Conservation (phyloP, 2,888 invertebrate species). For the Tubulanus polymorphus region DNA sequence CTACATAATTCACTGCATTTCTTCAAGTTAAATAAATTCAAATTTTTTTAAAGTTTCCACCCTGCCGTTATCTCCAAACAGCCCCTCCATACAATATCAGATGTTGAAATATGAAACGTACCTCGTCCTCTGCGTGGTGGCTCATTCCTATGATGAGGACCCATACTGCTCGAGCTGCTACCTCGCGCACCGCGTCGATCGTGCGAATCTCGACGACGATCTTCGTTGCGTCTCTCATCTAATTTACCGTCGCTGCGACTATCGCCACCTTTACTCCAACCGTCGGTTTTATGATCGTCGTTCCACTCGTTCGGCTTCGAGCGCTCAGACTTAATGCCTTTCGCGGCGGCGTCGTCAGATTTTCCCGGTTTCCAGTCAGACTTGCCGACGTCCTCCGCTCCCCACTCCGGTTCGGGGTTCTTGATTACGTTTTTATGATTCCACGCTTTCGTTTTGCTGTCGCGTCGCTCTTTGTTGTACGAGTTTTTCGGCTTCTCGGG, state of each 20-base stretch:
- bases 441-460: constrained; percentile 5
- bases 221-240: not conserved
- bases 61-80: no score
- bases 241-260: not conserved
- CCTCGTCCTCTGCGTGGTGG: constrained; percentile 78
- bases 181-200: not conserved
- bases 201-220: not conserved
- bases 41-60: no score
- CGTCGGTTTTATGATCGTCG: constrained; percentile 18
- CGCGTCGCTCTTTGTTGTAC: constrained; percentile 9
- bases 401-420: constrained; percentile 11
- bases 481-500: constrained; percentile 12
- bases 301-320: no score
- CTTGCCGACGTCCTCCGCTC: constrained; percentile 15
- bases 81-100: no score
- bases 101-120: constrained; percentile 11
- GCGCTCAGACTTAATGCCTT: no score
- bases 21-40: no score
- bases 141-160: constrained; percentile 78
- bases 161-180: constrained; percentile 5
- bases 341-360: not conserved
- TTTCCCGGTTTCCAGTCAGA: not conserved
- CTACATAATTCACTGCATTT: no score
- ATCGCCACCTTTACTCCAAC: constrained; percentile 8
- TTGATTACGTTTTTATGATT: constrained; percentile 10